A percentile compares a stretch with the other conserved stretches of the same genome.
These are phyloP conservation scores for Sebastiscus tertius DNA, from an alignment of 2,797 vertebrate species.

Conservation along the genomic window DNA sequence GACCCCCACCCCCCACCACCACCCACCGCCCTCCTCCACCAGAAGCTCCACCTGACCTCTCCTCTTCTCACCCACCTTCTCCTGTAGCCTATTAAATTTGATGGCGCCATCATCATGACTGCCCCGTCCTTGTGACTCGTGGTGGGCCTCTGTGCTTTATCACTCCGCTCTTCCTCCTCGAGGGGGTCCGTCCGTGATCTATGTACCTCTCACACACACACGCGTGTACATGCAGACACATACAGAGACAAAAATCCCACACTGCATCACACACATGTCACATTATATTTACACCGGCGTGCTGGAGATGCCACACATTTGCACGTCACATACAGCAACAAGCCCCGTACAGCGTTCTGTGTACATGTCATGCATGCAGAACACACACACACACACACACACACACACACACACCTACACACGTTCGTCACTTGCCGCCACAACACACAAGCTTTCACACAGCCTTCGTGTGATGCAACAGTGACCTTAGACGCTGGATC, in stretches of 20 bases:
- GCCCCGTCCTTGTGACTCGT: conserved; percentile 59
- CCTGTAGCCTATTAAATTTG: conserved; percentile 58
- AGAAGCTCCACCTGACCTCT: background rate
- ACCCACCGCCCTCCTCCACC: background rate
- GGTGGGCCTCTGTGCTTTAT: conserved; percentile 46
- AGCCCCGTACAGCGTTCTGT: background rate
- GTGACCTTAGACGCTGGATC: conserved; percentile 60
- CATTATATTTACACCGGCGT: background rate
- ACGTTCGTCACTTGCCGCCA: conserved; percentile 13
- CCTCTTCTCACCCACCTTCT: conserved; percentile 37
- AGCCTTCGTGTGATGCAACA: conserved; percentile 32
- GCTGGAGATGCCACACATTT: background rate
- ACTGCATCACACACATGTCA: conserved; percentile 6
- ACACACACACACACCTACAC: conserved; percentile 12
- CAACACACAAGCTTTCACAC: conserved; percentile 39
- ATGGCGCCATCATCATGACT: conserved; percentile 61
- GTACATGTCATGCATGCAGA: background rate
- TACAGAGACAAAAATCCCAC: background rate
- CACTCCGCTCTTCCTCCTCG: conserved; percentile 39
- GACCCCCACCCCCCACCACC: background rate
- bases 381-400: background rate
- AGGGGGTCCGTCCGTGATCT: conserved; percentile 44
- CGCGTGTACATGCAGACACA: background rate
- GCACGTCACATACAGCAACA: background rate
- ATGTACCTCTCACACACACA: conserved; percentile 17